phyloP scores from a whole-genome alignment of 2,113 vertebrate genomes.

The Solenodon paradoxus region DNA sequence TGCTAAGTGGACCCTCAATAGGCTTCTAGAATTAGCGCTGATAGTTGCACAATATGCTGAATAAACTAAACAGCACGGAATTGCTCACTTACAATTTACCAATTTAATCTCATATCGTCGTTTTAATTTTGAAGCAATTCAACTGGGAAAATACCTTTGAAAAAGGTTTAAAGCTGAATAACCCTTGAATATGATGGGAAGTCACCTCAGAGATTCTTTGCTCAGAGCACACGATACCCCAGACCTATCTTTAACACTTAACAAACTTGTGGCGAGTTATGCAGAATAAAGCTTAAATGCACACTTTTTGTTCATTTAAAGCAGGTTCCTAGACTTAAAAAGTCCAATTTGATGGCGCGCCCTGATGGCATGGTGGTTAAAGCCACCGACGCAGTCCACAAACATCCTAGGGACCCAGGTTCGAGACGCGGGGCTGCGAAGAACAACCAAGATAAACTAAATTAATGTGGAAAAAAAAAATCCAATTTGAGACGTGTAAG shows the following conservation, averaged over 20 bases:
- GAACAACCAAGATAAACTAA: too few relatives aligned
- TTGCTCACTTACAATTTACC: neutral
- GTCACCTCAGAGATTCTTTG: neutral
- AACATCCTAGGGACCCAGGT: too few relatives aligned
- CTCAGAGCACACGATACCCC: neutral
- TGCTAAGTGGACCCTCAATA: neutral
- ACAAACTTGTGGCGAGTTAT: neutral
- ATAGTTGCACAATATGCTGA: neutral
- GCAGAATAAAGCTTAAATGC: neutral
- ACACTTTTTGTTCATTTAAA: neutral
- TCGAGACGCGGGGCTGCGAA: too few relatives aligned
- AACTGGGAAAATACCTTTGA: too few relatives aligned
- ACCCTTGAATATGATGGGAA: accelerated
- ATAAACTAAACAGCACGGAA: neutral
- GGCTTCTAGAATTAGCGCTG: neutral
- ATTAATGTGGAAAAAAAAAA: too few relatives aligned
- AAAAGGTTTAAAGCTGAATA: neutral
- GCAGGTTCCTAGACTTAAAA: neutral
- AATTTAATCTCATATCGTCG: neutral
- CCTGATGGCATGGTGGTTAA: too few relatives aligned
- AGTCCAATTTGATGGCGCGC: neutral
- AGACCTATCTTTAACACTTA: too few relatives aligned
- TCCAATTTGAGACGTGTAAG: too few relatives aligned
- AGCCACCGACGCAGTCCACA: too few relatives aligned
- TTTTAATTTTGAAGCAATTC: too few relatives aligned